Conservation (phyloP, 2,113 vertebrate species). For the Rhinichthys klamathensis region DNA sequence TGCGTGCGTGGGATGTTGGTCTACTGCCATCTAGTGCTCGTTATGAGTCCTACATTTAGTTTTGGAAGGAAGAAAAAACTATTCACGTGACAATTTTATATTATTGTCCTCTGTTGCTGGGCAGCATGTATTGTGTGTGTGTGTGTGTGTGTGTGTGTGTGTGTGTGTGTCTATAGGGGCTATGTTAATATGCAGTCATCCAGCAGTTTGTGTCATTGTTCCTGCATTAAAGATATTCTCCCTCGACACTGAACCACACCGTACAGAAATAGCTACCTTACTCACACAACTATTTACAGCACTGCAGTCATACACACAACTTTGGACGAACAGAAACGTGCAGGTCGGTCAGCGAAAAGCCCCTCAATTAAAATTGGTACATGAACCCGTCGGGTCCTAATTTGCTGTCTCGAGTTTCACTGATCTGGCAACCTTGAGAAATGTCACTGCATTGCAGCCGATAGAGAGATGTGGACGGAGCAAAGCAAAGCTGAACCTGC, state of each 20-base stretch:
- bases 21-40: slow-evolving; percentile 51
- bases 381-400: slow-evolving; percentile 17
- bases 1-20: not conserved
- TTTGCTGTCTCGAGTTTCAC: slow-evolving; percentile 36
- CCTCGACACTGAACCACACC: slow-evolving; percentile 5
- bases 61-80: slow-evolving; percentile 3
- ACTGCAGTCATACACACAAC: slow-evolving; percentile 1
- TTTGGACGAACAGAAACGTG: slow-evolving; percentile 23
- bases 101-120: slow-evolving; percentile 45
- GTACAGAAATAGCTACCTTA: slow-evolving; percentile 26
- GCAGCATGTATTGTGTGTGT: not conserved
- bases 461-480: not conserved
- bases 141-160: not conserved
- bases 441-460: slow-evolving; percentile 19
- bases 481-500: not conserved
- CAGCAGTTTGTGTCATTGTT: slow-evolving; percentile 35
- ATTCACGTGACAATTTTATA: slow-evolving; percentile 24
- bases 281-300: slow-evolving; percentile 32
- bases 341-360: slow-evolving; percentile 6
- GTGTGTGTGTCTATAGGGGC: not conserved
- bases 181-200: slow-evolving; percentile 11
- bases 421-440: slow-evolving; percentile 41
- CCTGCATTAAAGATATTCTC: slow-evolving; percentile 36
- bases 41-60: not conserved
- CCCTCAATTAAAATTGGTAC: slow-evolving; percentile 44